Conservation (phyloP, 2,888 invertebrate species). For the Neria commutata region DNA sequence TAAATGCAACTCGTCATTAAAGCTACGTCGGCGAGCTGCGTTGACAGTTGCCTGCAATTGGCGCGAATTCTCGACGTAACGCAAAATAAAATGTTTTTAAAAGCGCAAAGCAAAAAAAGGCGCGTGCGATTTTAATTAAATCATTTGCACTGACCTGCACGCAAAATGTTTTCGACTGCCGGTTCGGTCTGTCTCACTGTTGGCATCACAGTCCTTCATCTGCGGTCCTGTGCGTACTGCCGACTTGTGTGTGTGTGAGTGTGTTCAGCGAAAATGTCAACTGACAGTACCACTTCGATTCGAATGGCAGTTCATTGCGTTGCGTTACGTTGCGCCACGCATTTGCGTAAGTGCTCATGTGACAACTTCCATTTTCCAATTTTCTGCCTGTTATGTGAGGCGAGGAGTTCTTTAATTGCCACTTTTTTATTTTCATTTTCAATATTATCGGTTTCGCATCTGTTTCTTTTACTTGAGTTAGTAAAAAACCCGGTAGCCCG, state of each 20-base stretch:
- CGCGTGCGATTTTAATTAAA: slow-evolving; percentile 32
- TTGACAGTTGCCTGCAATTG: slow-evolving; percentile 25
- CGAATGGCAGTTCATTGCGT: slow-evolving; percentile 36
- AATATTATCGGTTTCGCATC: too few species aligned
- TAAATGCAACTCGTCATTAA: slow-evolving; percentile 33
- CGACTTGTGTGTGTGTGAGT: too few species aligned
- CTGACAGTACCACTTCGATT: slow-evolving; percentile 48
- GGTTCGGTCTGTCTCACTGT: slow-evolving; percentile 30
- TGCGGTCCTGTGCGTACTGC: too few species aligned
- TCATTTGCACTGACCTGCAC: slow-evolving; percentile 25
- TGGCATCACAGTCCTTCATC: too few species aligned
- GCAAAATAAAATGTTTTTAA: slow-evolving; percentile 21
- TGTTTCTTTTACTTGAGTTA: too few species aligned
- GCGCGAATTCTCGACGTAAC: neutral
- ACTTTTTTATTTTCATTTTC: too few species aligned
- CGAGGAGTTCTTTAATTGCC: too few species aligned
- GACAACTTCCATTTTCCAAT: too few species aligned
- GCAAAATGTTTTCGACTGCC: slow-evolving; percentile 4
- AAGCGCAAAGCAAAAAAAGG: slow-evolving; percentile 15
- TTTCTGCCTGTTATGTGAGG: too few species aligned
- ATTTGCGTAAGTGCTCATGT: too few species aligned
- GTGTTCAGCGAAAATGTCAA: slow-evolving; percentile 44
- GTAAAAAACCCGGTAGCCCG: too few species aligned
- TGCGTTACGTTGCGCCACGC: neutral
- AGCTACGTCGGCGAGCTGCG: slow-evolving; percentile 16